Percentiles rank a stretch among this genome's conserved stretches.
phyloP scores from a whole-genome alignment of 2,797 vertebrate genomes.

The Alectoris magna region DNA sequence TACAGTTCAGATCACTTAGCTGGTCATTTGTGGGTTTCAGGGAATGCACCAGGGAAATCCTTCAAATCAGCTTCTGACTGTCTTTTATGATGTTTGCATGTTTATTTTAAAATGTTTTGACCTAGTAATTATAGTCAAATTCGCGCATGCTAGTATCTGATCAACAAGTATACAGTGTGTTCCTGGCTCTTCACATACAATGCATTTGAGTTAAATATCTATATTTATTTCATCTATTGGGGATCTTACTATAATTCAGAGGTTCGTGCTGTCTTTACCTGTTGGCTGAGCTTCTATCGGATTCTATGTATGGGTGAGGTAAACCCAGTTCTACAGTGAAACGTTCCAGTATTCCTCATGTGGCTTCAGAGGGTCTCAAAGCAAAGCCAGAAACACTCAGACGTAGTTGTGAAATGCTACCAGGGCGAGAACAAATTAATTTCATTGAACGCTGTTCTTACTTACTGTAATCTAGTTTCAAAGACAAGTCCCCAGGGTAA shows the following conservation, averaged over 20 bases:
- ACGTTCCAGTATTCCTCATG: not conserved
- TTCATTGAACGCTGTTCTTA: not conserved
- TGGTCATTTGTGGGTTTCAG: not conserved
- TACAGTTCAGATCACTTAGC: not conserved
- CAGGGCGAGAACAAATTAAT: not conserved
- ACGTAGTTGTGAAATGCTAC: not conserved
- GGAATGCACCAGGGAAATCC: not conserved
- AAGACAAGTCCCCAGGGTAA: not conserved
- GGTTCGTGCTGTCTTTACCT: not conserved
- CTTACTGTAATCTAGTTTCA: conserved; percentile 15
- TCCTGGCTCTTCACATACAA: not conserved
- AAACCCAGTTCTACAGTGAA: not conserved
- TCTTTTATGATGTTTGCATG: not conserved
- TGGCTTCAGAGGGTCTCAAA: not conserved
- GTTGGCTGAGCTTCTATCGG: not conserved
- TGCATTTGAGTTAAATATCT: too few relatives aligned
- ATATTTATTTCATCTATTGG: not conserved
- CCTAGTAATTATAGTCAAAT: not conserved
- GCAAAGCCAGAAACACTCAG: not conserved
- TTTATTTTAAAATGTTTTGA: not conserved
- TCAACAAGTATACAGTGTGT: not conserved
- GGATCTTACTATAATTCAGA: not conserved
- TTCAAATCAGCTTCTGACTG: not conserved
- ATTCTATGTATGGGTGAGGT: not conserved
- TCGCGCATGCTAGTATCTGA: not conserved